Percentiles rank a stretch among this genome's conserved stretches.
Conservation (phyloP, 92 coral and sea anemone species). For the Porites cylindrica region DNA sequence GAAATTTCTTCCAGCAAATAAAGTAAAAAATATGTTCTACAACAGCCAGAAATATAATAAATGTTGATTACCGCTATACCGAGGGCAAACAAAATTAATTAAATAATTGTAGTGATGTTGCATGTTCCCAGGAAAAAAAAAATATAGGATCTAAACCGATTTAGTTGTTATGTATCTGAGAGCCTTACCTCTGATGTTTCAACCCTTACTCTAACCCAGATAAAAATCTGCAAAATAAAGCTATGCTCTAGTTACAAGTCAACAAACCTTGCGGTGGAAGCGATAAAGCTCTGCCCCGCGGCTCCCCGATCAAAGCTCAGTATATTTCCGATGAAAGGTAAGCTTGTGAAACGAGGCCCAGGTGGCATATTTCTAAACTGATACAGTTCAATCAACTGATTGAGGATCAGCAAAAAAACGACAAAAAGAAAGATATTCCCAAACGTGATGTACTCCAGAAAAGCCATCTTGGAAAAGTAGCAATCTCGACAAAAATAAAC, state of each 20-base stretch:
- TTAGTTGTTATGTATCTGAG: too few species aligned
- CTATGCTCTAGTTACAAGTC: neutral
- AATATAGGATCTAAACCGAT: too few species aligned
- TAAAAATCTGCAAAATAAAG: too few species aligned
- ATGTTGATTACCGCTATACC: too few species aligned
- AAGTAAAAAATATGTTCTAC: too few species aligned
- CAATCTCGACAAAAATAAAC: neutral
- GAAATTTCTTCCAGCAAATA: too few species aligned
- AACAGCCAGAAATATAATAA: too few species aligned
- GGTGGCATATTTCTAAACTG: constrained; percentile 76
- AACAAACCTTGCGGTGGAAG: constrained; percentile 36
- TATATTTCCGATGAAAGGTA: constrained; percentile 70
- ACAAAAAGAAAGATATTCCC: constrained; percentile 43
- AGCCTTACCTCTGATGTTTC: too few species aligned
- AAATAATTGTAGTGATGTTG: too few species aligned
- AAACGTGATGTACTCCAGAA: neutral
- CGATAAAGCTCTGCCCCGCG: constrained; percentile 18
- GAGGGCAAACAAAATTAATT: too few species aligned
- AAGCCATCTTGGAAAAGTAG: neutral
- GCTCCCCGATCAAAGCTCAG: constrained; percentile 41
- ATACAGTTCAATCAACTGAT: constrained; percentile 60
- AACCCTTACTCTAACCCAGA: too few species aligned
- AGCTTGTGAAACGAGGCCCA: constrained; percentile 65
- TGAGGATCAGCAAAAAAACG: constrained; percentile 44
- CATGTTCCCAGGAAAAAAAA: too few species aligned